A percentile compares a stretch with the other conserved stretches of the same genome.
These are phyloP conservation scores for Pseudanteris insignis DNA, from an alignment of 2,888 invertebrate genomes.

Conservation along the genomic window DNA sequence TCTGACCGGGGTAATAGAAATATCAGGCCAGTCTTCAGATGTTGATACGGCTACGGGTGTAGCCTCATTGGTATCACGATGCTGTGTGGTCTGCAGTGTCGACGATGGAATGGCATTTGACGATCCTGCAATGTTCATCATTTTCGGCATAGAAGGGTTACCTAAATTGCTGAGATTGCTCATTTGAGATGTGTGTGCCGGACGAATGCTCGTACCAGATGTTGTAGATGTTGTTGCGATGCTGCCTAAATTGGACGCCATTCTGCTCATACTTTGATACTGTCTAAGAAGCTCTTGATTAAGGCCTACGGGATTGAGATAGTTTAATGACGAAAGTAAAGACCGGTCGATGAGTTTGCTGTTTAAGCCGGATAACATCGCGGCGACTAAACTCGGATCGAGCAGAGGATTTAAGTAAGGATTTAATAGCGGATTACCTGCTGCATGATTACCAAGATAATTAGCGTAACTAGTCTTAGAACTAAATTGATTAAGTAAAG, in stretches of 20 bases:
- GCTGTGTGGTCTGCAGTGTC: constrained; percentile 37
- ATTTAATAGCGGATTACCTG: constrained; percentile 55
- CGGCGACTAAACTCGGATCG: constrained; percentile 57
- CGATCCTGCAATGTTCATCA: constrained; percentile 52
- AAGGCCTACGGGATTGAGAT: constrained; percentile 57
- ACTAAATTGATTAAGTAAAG: constrained; percentile 53
- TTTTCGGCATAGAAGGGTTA: constrained; percentile 52
- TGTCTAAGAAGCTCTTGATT: constrained; percentile 59
- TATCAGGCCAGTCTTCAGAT: constrained; percentile 67
- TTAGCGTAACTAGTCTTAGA: constrained; percentile 51
- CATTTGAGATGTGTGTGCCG: constrained; percentile 48
- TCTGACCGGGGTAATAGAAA: constrained; percentile 64
- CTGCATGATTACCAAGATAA: constrained; percentile 49
- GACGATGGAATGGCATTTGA: constrained; percentile 17
- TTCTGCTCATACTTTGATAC: constrained; percentile 57
- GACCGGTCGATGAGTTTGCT: constrained; percentile 52
- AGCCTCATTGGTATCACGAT: constrained; percentile 31
- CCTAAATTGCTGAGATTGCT: constrained; percentile 52
- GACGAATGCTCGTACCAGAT: constrained; percentile 25
- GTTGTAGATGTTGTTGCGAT: constrained; percentile 46
- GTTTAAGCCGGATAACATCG: constrained; percentile 54
- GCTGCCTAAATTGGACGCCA: constrained; percentile 49
- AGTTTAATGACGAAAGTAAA: constrained; percentile 55
- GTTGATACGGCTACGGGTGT: constrained; percentile 52
- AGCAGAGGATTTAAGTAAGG: constrained; percentile 59